Base-by-base conservation (phyloP, 2,113 vertebrate species). In the Chaetura pelagica region DNA sequence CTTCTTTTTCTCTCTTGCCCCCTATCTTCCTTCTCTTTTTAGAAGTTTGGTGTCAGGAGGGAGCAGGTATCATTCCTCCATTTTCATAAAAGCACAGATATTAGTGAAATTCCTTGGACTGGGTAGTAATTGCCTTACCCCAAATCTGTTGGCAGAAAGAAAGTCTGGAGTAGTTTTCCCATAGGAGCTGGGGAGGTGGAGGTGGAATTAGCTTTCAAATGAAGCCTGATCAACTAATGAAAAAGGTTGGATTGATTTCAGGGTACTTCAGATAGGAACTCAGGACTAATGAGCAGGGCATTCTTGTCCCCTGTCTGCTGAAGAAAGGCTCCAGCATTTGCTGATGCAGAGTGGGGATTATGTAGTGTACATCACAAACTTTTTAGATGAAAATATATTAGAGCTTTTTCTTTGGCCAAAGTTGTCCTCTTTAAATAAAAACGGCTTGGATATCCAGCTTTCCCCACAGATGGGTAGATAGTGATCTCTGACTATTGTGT, bases 401-500 rank as follows among this genome's bases (percentile, higher is more conserved):
- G 18, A 79, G 10, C 32, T 77, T 83, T 91, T 71, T 59, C 27
- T 80, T 77, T 75, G 24, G 26, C 75, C 72, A 40, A 81, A 89
- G 48, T 81, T 83, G n/a, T 55, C 38, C 44, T 82, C 48, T 93
- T 82, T 76, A 93, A 69, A 42, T 64, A 77, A 90, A 83, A 93
- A 5, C 2, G 16, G 23, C 69, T 54, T 32, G 61, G n/a, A 55
- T 86, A 71, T 58, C 55, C 85, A 80, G 61, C 82, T 66, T 91
- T 87, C 44, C 24, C 63, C 80, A 11, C 90, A 90, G 87, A 84
- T 84, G 58, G 72, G 12, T 88, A 78, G 79, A 77, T 95, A 94
- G 90, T 59, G 72, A 78, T 95, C 82, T 95, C 90, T 94, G 67
- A 69, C 84, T 76, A 74, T 96, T 93, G 94, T 95, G 79, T 86